Evolutionary conservation across 2,888 invertebrate genomes (phyloP).

Genomic region (Ditylenchus weischeri): DNA sequence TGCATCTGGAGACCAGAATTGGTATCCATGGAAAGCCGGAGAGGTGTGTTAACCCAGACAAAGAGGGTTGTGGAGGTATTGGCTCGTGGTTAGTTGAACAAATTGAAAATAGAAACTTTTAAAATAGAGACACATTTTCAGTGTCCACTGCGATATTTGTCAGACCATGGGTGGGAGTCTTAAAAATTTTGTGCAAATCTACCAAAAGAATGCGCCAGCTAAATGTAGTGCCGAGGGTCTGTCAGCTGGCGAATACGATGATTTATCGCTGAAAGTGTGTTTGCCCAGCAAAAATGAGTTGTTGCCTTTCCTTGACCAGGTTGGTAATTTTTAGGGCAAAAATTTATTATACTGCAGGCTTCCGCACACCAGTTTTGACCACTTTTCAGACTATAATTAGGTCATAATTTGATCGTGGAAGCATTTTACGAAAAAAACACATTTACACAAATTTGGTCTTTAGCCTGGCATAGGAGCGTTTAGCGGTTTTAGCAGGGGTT

Average conservation of each 20-base stretch:
- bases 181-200: slow-evolving; percentile 56
- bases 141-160: slow-evolving; percentile 57
- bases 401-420: too few relatives aligned
- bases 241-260: slow-evolving; percentile 50
- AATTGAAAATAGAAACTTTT: slow-evolving; percentile 8
- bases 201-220: slow-evolving; percentile 52
- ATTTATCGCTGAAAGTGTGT: slow-evolving; percentile 55
- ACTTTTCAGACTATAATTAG: too few relatives aligned
- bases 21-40: slow-evolving; percentile 58
- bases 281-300: slow-evolving; percentile 56
- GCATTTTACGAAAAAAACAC: too few relatives aligned
- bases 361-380: too few relatives aligned
- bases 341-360: too few relatives aligned
- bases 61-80: slow-evolving; percentile 56
- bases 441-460: too few relatives aligned
- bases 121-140: slow-evolving; percentile 20
- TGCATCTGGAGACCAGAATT: slow-evolving; percentile 56
- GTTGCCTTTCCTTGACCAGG: slow-evolving; percentile 56
- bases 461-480: too few relatives aligned
- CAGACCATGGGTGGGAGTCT: slow-evolving; percentile 51
- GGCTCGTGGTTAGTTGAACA: slow-evolving; percentile 54
- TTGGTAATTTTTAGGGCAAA: slow-evolving; percentile 7
- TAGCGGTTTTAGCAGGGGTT: too few relatives aligned
- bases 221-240: slow-evolving; percentile 54
- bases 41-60: slow-evolving; percentile 55